A percentile compares a stretch with the other conserved stretches of the same genome.
Conservation (phyloP, 2,888 invertebrate genomes). For the Drosophila engyochracea region DNA sequence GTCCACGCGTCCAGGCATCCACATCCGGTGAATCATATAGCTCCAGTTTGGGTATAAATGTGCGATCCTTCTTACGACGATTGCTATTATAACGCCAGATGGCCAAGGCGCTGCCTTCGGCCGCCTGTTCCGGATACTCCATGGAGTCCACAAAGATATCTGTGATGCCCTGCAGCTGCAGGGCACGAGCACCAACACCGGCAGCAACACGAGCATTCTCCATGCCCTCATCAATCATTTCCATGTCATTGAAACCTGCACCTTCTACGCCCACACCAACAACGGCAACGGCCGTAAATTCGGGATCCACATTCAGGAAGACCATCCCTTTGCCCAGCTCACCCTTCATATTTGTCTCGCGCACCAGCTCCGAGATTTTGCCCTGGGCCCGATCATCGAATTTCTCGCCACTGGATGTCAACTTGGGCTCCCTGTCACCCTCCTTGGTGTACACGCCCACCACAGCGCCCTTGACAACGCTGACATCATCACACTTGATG, state of each 20-base stretch:
- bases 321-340: constrained; percentile 83
- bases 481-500: constrained; percentile 12
- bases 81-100: constrained; percentile 88
- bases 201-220: constrained; percentile 90
- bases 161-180: constrained; percentile 86
- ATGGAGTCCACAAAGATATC: constrained; percentile 88
- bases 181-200: constrained; percentile 87
- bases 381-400: constrained; percentile 86
- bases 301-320: constrained; percentile 88
- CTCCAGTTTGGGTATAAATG: constrained; percentile 86
- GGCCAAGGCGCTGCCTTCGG: constrained; percentile 88
- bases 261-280: constrained; percentile 89
- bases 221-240: constrained; percentile 89
- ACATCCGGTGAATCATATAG: constrained; percentile 86
- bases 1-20: constrained; percentile 88
- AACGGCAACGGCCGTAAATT: constrained; percentile 88
- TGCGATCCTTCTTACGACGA: constrained; percentile 86
- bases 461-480: constrained; percentile 86
- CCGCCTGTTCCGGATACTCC: constrained; percentile 89
- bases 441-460: constrained; percentile 86
- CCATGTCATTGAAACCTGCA: constrained; percentile 88
- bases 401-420: constrained; percentile 86
- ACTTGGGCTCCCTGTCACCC: constrained; percentile 83
- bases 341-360: constrained; percentile 83
- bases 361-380: constrained; percentile 85